Base-by-base conservation (phyloP, 2,113 vertebrate genomes). In the Gobiocypris rarus region DNA sequence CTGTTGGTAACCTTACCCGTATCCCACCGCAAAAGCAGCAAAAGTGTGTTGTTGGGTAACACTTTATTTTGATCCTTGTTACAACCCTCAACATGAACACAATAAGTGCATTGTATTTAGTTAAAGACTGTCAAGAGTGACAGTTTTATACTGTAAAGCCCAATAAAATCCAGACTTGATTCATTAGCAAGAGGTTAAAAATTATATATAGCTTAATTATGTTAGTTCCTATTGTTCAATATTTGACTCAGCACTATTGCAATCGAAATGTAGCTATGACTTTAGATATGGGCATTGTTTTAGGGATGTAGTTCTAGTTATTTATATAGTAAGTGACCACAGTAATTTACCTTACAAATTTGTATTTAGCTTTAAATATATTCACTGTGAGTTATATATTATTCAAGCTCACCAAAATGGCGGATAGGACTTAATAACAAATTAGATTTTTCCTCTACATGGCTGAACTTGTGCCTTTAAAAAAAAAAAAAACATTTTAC, bases 381-480 rank as follows among this genome's bases (percentile, higher is more conserved):
- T 70, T 70, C 75, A 87, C 84, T 87, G 84, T 70, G 81, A 83
- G 14, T 65, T 67, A 45, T 80, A 56, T 75, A 65, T 52, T 69
- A 75, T 17, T 48, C 15, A 75, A 76, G 38, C 67, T 83, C 58
- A 87, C 67, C 67, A 54, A 67, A 81, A 58, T 19, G 5, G 45
- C 63, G 48, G 34, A 83, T 65, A 17, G 45, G 28, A 56, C 41
- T 65, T 48, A 77, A 58, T 38, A 84, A 61, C 17, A 13, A 73
- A 77, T 34, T 24, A 63, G 73, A 69, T 28, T 58, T 31, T 77
- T 59, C 28, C 22, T 69, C 81, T 67, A 77, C 63, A 38, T 63
- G 86, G 75, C 83, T 83, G 8, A 50, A 83, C 59, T 52, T 87
- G 86, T 87, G 86, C 84, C 84, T 87, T 85, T 48, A 17, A 69